Evolutionary conservation across 2,888 invertebrate genomes (phyloP), one percentile per base, ranked within the genome.

Genomic region (Oasisia sp.): DNA sequence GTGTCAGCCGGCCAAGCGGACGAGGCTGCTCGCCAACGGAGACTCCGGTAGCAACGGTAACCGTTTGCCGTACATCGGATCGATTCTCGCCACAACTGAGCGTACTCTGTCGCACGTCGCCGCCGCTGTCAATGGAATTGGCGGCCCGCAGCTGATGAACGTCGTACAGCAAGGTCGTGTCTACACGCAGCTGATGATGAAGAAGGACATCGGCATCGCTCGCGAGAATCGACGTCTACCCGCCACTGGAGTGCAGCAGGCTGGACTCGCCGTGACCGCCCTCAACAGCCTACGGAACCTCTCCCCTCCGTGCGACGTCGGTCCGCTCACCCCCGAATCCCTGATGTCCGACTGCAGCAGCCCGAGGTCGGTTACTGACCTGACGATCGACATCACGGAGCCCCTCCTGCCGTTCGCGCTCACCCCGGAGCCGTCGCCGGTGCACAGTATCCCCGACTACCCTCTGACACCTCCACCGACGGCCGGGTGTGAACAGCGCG

Each of bases 401-500:
- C 56, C 91, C 11, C 92, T 93, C 4, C 93, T 93, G 12, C 12
- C 89, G 32, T 92, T 92, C 50, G 32, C 92, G 19, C 92, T 93
- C 32, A 93, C 93, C n/a, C 93, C 93, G 32, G 93, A 92, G 19
- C 32, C 93, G n/a, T 93, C 93, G 14, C 93, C 93, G 11, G 89
- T 58, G 3, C 32, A 38, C 32, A 91, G 91, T 19, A 89, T 92
- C 12, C 74, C 11, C 91, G 89, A 91, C 90, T 45, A n/a, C 91
- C 90, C 27, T 11, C n/a, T 38, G 74, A 32, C 44, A 27, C 90
- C 32, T 38, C 32, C 32, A 32, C 38, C 44, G 12, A 91, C 50
- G 38, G 32, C 91, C 56, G 89, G 74, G 5, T 74, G 74, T n/a
- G 74, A 74, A 27, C 74, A 74, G 74, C 74, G 74, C 27, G 74